Evolutionary conservation across 2,888 invertebrate species (phyloP), one percentile per base, ranked within the genome.

Genomic region (Germaria angustata): DNA sequence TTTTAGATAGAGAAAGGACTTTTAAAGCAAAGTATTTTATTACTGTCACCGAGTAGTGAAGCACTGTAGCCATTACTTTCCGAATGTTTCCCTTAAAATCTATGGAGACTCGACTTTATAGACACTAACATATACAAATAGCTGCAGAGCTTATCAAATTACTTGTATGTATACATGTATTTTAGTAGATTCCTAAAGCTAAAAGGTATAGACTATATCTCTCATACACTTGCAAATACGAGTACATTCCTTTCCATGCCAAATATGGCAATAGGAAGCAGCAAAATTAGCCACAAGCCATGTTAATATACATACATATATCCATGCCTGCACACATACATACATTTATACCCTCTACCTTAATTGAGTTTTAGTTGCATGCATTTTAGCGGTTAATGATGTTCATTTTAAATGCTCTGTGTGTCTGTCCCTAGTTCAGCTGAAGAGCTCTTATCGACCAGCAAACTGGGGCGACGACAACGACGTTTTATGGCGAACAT

Each of bases 321-420:
- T 6, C 36, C 65, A 15, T 15, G 49, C 28, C 20, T n/a, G n/a
- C 28, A 28, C 28, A 28, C 28, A 28, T 28, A 28, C 28, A 5
- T 6, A 28, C 28, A 5, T 6, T 36, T 66, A 15, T 15, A 57
- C 28, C 20, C 53, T 73, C 61, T 17, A 41, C 22, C 55, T 39
- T 41, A 69, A 71, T 36, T 63, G 63, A 36, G 36, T 69, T 78
- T 53, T 22, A 71, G 55, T 71, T 69, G 28, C 34, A 44, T 63
- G 63, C 53, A 71, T 78, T 78, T 71, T 39, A 24, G 46, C 44
- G 69, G 69, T 53, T 78, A 63, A 46, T 46, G 55, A 66, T 66
- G 71, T 55, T 71, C 63, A 71, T 78, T 78, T 78, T 28, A 55
- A 39, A 71, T 78, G 20, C 55, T 20, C 44, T 75, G 53, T 24